A percentile compares a stretch with the other conserved stretches of the same genome.
phyloP scores from a whole-genome alignment of 2,888 invertebrate genomes.

The Zaprionus bogoriensis region DNA sequence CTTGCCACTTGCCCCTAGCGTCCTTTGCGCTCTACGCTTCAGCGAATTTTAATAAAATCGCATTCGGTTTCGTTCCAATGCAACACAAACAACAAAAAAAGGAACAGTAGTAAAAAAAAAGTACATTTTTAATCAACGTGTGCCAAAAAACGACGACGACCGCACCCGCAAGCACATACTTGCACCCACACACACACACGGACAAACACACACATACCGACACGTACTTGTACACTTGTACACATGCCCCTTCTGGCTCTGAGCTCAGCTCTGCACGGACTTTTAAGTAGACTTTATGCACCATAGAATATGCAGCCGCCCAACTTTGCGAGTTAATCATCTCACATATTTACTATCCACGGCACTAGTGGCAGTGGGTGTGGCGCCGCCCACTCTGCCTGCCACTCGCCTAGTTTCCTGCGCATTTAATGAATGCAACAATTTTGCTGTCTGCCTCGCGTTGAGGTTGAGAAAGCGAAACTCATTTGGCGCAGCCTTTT shows the following conservation, averaged over 20 bases:
- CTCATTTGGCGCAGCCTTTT: slow-evolving; percentile 54
- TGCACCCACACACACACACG: slow-evolving; percentile 10
- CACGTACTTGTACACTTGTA: background rate
- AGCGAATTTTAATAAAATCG: slow-evolving; percentile 49
- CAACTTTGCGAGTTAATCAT: slow-evolving; percentile 47
- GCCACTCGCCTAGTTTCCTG: background rate
- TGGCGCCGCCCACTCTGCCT: background rate
- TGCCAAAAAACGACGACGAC: slow-evolving; percentile 16
- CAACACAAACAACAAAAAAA: slow-evolving; percentile 9
- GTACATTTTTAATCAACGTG: slow-evolving; percentile 51
- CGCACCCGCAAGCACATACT: slow-evolving; percentile 19
- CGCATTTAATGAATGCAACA: slow-evolving; percentile 58
- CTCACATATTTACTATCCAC: slow-evolving; percentile 13
- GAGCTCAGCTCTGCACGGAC: slow-evolving; percentile 12
- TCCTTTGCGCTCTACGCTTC: slow-evolving; percentile 25
- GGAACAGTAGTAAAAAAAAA: background rate
- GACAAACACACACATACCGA: slow-evolving; percentile 7
- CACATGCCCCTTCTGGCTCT: slow-evolving; percentile 11
- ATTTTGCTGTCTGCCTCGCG: slow-evolving; percentile 22
- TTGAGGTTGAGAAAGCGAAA: slow-evolving; percentile 40
- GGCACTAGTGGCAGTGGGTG: slow-evolving; percentile 1
- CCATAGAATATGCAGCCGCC: slow-evolving; percentile 32
- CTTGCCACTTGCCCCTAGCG: slow-evolving; percentile 11
- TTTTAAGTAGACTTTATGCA: slow-evolving; percentile 31
- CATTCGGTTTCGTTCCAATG: slow-evolving; percentile 45